Conservation (phyloP, 1,140 invertebrate species). For the Lepidurus packardi region DNA sequence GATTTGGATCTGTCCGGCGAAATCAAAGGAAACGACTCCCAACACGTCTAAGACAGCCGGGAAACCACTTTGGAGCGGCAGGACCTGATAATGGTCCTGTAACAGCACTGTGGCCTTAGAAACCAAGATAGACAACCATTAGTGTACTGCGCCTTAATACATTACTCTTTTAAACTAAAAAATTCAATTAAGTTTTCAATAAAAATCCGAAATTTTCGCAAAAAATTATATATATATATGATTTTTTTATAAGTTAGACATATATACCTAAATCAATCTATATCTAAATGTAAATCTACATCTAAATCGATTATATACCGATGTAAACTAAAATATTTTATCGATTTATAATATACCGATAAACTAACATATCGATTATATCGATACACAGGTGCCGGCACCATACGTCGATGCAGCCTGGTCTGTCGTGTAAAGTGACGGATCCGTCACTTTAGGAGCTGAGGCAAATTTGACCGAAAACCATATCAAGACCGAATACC, state of each 20-base stretch:
- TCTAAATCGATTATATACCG: too few relatives aligned
- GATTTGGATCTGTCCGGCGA: conserved; percentile 74
- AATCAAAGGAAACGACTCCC: conserved; percentile 71
- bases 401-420: conserved; percentile 20
- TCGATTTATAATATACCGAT: too few relatives aligned
- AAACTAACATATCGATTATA: too few relatives aligned
- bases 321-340: too few relatives aligned
- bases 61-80: conserved; percentile 68
- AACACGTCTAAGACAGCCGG: conserved; percentile 61
- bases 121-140: conserved; percentile 13
- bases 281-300: too few relatives aligned
- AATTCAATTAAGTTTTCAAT: neutral
- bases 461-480: too few relatives aligned
- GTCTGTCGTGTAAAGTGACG: too few relatives aligned
- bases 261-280: too few relatives aligned
- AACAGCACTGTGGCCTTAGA: conserved; percentile 61
- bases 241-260: too few relatives aligned
- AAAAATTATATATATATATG: neutral
- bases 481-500: too few relatives aligned
- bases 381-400: too few relatives aligned
- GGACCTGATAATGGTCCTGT: conserved; percentile 63
- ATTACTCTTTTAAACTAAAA: neutral
- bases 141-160: neutral
- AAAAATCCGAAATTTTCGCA: neutral
- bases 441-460: too few relatives aligned